phyloP scores from a whole-genome alignment of 1,140 invertebrate genomes.

The Drosophila aff. region DNA sequence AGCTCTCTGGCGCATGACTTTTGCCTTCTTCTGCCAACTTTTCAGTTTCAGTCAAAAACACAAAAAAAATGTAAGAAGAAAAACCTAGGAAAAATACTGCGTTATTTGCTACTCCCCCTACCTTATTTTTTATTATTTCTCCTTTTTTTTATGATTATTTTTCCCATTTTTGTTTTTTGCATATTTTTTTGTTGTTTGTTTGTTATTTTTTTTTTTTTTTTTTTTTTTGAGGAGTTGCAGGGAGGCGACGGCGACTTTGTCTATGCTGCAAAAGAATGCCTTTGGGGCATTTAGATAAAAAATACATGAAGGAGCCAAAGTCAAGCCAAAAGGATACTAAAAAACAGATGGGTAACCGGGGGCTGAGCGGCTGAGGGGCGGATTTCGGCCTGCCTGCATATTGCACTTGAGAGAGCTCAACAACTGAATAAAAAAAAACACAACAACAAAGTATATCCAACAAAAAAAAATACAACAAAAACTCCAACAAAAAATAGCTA shows the following conservation, averaged over 20 bases:
- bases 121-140: constrained; percentile 7
- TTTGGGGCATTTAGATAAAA: constrained; percentile 80
- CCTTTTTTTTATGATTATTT: constrained; percentile 50
- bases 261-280: constrained; percentile 71
- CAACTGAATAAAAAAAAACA: constrained; percentile 19
- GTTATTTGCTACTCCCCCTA: constrained; percentile 37
- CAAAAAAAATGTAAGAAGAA: background rate
- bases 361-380: too few species aligned
- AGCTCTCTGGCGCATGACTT: constrained; percentile 81
- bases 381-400: constrained; percentile 32
- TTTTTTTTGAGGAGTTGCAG: constrained; percentile 48
- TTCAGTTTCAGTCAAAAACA: constrained; percentile 39
- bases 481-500: constrained; percentile 4
- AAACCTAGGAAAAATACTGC: constrained; percentile 50
- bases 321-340: constrained; percentile 47
- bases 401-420: constrained; percentile 65
- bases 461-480: constrained; percentile 7
- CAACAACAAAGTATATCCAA: background rate
- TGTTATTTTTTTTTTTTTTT: constrained; percentile 33
- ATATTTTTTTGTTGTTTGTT: constrained; percentile 9
- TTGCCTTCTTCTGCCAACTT: constrained; percentile 76
- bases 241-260: constrained; percentile 45
- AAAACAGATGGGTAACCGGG: constrained; percentile 22
- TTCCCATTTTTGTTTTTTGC: background rate
- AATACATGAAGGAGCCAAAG: constrained; percentile 67